Conservation (phyloP, 37 sponge, comb jelly and placozoan species). For the Ianthella basta region DNA sequence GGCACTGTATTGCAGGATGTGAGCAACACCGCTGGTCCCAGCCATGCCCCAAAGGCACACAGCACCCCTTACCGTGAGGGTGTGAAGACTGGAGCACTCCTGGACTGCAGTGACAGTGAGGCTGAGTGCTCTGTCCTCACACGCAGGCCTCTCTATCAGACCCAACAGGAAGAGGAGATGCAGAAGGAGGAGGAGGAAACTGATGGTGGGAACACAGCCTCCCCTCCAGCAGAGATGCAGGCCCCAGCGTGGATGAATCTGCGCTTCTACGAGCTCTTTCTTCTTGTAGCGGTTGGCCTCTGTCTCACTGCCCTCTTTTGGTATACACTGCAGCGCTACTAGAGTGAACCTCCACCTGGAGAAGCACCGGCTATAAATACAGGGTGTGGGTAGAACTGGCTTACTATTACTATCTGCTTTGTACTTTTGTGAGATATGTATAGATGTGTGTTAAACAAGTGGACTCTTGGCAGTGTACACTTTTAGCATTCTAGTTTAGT, state of each 20-base stretch:
- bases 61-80: background rate
- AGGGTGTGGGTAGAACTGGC: too few species aligned
- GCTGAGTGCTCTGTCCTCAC: background rate
- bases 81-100: background rate
- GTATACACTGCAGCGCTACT: background rate
- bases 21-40: background rate
- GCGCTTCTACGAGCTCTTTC: background rate
- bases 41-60: background rate
- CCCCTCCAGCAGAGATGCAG: background rate
- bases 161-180: background rate
- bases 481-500: too few species aligned
- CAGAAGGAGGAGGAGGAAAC: background rate
- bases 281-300: background rate
- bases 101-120: background rate
- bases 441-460: too few species aligned
- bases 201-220: background rate
- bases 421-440: too few species aligned
- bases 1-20: background rate
- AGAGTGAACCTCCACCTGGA: background rate
- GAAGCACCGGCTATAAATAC: too few species aligned
- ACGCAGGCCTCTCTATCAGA: background rate
- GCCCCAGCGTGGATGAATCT: conserved; percentile 10
- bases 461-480: too few species aligned
- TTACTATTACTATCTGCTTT: too few species aligned
- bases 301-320: background rate